Conservation (phyloP, 2,888 invertebrate genomes). For the Octonoba sinensis region DNA sequence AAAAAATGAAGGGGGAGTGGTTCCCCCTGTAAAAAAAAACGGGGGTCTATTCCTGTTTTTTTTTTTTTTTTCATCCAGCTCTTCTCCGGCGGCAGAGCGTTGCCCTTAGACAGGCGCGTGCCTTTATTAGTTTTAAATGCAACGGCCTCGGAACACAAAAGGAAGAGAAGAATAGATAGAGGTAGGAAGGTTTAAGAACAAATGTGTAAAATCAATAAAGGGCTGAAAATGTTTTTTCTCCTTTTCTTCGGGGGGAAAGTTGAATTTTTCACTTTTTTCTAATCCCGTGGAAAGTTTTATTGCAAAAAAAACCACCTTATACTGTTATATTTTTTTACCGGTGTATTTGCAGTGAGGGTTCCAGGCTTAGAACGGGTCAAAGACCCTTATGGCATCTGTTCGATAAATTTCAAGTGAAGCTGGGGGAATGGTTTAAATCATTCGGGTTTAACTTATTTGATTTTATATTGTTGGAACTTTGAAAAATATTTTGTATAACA, state of each 20-base stretch:
- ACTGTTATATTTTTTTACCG: background rate
- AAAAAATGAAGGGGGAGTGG: slow-evolving; percentile 2
- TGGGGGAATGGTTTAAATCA: too few species aligned
- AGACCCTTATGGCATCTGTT: slow-evolving; percentile 1
- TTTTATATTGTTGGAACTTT: too few species aligned
- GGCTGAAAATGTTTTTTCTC: slow-evolving; percentile 55
- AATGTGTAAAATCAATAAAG: slow-evolving; percentile 58
- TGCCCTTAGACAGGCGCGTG: slow-evolving; percentile 34
- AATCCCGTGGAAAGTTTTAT: slow-evolving; percentile 27
- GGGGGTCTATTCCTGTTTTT: slow-evolving; percentile 1
- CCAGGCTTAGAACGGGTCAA: slow-evolving; percentile 7
- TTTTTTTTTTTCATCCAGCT: slow-evolving; percentile 21
- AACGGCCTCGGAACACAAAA: slow-evolving; percentile 35
- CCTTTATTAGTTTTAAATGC: slow-evolving; percentile 61
- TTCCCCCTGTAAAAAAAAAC: background rate
- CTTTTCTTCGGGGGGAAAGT: slow-evolving; percentile 43
- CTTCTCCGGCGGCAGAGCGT: slow-evolving; percentile 36
- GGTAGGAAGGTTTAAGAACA: slow-evolving; percentile 41
- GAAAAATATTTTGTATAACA: too few species aligned
- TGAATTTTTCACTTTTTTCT: slow-evolving; percentile 34
- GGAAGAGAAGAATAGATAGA: slow-evolving; percentile 22
- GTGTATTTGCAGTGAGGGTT: too few species aligned
- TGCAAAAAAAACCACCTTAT: slow-evolving; percentile 9
- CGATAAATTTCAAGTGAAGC: too few species aligned
- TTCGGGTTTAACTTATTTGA: too few species aligned